These are phyloP conservation scores for Pipa parva DNA, from an alignment of 2,113 vertebrate genomes.

Conservation along the genomic window DNA sequence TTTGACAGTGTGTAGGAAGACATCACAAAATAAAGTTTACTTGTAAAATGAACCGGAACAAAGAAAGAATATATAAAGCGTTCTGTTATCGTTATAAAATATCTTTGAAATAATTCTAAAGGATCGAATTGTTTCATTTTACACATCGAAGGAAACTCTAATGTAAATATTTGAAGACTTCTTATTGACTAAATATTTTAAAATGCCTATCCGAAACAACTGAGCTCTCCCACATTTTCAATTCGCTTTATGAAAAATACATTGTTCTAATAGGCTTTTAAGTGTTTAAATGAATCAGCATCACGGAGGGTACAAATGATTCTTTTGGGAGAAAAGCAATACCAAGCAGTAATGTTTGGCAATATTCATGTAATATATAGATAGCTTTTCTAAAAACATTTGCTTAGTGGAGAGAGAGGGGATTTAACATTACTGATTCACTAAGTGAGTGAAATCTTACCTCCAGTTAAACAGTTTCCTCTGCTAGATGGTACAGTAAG, in stretches of 20 bases:
- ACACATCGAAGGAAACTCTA: not conserved
- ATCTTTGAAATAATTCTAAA: too few species aligned
- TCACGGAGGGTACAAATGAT: not conserved
- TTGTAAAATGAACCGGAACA: too few species aligned
- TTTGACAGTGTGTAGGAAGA: too few species aligned
- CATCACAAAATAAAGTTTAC: too few species aligned
- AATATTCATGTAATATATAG: not conserved
- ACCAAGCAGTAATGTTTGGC: conserved; percentile 2
- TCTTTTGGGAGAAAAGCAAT: conserved; percentile 8
- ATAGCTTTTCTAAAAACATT: conserved; percentile 15
- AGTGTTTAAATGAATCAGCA: conserved; percentile 23
- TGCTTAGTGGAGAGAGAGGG: conserved; percentile 4
- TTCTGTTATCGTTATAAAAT: too few species aligned
- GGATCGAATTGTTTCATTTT: too few species aligned
- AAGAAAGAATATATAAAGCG: too few species aligned
- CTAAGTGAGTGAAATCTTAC: too few species aligned
- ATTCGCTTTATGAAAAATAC: conserved; percentile 24
- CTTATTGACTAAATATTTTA: conserved; percentile 16
- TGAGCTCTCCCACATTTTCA: not conserved
- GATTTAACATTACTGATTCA: conserved; percentile 17
- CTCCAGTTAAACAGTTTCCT: too few species aligned
- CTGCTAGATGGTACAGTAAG: too few species aligned
- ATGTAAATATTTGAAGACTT: conserved; percentile 9
- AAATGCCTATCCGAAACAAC: not conserved
- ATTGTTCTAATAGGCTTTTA: conserved; percentile 28